Evolutionary conservation across 2,888 invertebrate genomes (phyloP), one percentile per base, ranked within the genome.

Genomic region (Pyrocoelia pectoralis): DNA sequence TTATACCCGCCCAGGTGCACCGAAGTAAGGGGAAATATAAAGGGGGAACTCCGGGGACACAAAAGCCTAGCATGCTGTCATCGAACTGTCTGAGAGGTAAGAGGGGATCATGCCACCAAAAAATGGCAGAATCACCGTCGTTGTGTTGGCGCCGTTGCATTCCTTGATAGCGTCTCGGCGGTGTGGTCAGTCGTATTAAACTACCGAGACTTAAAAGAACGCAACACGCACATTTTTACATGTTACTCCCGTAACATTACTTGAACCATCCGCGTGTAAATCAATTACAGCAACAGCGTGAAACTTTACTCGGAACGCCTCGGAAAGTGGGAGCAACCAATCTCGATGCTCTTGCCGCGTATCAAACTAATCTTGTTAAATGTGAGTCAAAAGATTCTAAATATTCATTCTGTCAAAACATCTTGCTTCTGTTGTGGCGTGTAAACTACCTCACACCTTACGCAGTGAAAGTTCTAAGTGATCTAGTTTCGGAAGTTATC

Each of bases 201-300:
- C 84, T 78, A 77, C 74, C 75, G 75, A 73, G 73, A 67, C 66
- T 62, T 38, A 60, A 62, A 24, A 64, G 17, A 61, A 72, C 69
- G 68, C 60, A 24, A 24, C 61, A 53, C 52, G 63, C 66, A 68
- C 61, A 59, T 65, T 64, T 68, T 69, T 60, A 66, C 51, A 50
- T 56, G 55, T 33, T 59, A 28, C 61, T 53, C 56, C 66, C 55
- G 60, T 61, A 61, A 57, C 64, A n/a, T n/a, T 54, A 65, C 60
- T 46, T 61, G 67, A 65, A 76, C 76, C 76, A 75, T 82, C 79
- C 83, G 76, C 80, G 61, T 65, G 63, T 64, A 66, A 76, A 88
- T 85, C 87, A 88, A 85, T 87, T 88, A 83, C 86, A 81, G 85
- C 86, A 72, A 87, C 86, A 73, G 76, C 79, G 71, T 73, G 76